Evolutionary conservation across 2,113 vertebrate species (phyloP), one percentile per base, ranked within the genome.

Genomic region (Delphinapterus leucas): DNA sequence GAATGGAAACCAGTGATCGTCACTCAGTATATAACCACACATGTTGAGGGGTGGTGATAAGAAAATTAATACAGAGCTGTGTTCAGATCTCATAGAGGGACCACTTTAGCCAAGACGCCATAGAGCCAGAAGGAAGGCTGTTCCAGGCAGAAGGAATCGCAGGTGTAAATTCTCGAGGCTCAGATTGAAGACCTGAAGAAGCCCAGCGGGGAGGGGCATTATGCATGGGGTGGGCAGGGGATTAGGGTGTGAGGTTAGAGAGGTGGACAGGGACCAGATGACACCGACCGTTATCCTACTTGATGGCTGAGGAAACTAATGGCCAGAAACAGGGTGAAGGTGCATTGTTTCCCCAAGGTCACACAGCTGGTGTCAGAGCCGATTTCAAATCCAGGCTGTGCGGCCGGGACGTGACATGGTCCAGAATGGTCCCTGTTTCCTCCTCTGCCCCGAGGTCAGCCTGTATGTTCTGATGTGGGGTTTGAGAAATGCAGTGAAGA

Each of bases 321-420:
- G 8, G n/a, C 92, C 73, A 15, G 47, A 28, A 86, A 41, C 4
- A 1, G 28, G 3, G 3, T 44, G n/a, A 12, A n/a, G 60, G 6
- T 21, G 25, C n/a, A 6, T 68, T 55, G 1, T 65, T 15, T 55
- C 33, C 17, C 33, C 67, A 49, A 14, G 31, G 28, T 15, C 38
- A 3, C 65, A 20, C 21, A 38, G 41, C 26, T n/a, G 36, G 7
- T 17, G 14, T 26, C 21, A 7, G 58, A 74, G 53, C 23, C 1
- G 7, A n/a, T 47, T 47, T 88, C 65, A 49, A 31, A 33, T 53
- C 67, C 10, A 58, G 21, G 9, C 53, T 14, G 0, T 2, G 5
- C 0, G 17, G 5, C 44, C n/a, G 82, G 76, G 67, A 49, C 17
- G 0, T 10, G 1, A 10, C 14, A 26, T 4, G 14, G 44, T 36